Evolutionary conservation across 1,140 invertebrate genomes (phyloP).

Genomic region (Drosophila eugracilis): DNA sequence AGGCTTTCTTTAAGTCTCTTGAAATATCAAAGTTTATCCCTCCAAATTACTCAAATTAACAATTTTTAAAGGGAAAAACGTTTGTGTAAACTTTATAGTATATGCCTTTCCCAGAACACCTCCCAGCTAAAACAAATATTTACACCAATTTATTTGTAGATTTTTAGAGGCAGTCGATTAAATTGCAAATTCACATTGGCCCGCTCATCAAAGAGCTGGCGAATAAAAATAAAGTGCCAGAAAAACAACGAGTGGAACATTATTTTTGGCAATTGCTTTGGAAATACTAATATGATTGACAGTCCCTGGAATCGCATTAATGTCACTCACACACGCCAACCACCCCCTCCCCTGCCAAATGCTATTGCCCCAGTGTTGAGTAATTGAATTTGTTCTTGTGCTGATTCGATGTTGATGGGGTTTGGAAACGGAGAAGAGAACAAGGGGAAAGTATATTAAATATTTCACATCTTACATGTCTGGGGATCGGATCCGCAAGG

Average conservation of each 20-base stretch:
- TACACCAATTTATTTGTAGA: constrained; percentile 55
- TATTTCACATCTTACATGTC: constrained; percentile 55
- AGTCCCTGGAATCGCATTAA: constrained; percentile 67
- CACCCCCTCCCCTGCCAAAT: neutral
- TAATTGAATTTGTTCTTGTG: constrained; percentile 80
- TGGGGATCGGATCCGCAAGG: constrained; percentile 2
- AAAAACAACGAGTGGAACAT: constrained; percentile 50
- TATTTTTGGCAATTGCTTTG: constrained; percentile 53
- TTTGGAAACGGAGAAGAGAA: constrained; percentile 14
- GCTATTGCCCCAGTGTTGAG: constrained; percentile 56
- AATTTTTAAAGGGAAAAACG: no score
- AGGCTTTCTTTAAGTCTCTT: no score
- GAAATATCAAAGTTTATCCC: no score
- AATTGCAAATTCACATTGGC: constrained; percentile 64
- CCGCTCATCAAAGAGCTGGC: constrained; percentile 54
- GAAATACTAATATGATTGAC: constrained; percentile 72
- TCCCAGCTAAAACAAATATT: constrained; percentile 23
- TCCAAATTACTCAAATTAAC: no score
- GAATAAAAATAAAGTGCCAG: constrained; percentile 39
- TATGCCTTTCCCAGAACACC: constrained; percentile 1
- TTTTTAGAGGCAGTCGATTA: constrained; percentile 64
- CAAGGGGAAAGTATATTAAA: constrained; percentile 59
- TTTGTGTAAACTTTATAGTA: no score
- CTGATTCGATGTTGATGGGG: constrained; percentile 68
- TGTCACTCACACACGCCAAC: constrained; percentile 58